Evolutionary conservation across 2,888 invertebrate species (phyloP).

Genomic region (Craniophora ligustri): DNA sequence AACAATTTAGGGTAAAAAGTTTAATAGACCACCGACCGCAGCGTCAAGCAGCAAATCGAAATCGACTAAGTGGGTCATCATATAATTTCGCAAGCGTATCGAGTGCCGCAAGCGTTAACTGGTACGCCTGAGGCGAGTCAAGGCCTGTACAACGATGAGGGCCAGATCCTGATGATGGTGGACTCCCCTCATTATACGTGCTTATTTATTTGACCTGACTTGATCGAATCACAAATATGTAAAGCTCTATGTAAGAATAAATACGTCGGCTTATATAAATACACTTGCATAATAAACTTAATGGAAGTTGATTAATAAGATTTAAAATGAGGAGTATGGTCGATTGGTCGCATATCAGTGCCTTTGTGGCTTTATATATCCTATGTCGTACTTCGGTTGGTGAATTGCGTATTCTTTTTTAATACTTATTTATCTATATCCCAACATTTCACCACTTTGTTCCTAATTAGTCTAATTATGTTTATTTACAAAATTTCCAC

Average conservation of each 20-base stretch:
- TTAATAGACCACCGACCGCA: conserved; percentile 70
- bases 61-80: conserved; percentile 86
- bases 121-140: conserved; percentile 83
- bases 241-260: conserved; percentile 21
- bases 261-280: conserved; percentile 25
- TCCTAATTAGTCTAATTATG: too few species aligned
- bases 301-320: conserved; percentile 19
- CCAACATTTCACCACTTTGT: too few species aligned
- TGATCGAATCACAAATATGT: conserved; percentile 13
- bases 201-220: conserved; percentile 28
- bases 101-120: conserved; percentile 86
- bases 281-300: conserved; percentile 32
- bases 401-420: too few species aligned
- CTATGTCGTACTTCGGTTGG: too few species aligned
- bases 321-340: too few species aligned
- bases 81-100: conserved; percentile 87
- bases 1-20: conserved; percentile 76
- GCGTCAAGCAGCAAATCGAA: conserved; percentile 81
- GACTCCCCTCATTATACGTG: conserved; percentile 34
- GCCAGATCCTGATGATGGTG: conserved; percentile 65
- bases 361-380: too few species aligned
- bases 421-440: too few species aligned
- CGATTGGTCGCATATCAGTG: too few species aligned
- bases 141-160: conserved; percentile 75
- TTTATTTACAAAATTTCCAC: too few species aligned